Evolutionary conservation across 2,888 invertebrate species (phyloP).

Genomic region (Orthosia incerta): DNA sequence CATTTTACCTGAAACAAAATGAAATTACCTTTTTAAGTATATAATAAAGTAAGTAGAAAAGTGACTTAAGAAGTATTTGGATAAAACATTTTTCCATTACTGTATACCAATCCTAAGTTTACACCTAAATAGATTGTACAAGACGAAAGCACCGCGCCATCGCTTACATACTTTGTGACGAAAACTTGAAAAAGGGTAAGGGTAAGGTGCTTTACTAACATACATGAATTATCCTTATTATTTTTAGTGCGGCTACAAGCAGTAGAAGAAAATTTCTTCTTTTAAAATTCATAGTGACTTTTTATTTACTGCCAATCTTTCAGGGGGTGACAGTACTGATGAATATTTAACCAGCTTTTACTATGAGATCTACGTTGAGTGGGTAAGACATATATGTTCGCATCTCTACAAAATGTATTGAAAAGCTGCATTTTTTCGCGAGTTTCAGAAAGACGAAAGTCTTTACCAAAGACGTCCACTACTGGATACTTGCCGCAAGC

Average conservation of each 20-base stretch:
- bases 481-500: no score
- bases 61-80: not conserved
- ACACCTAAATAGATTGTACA: not conserved
- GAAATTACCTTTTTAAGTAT: conserved; percentile 49
- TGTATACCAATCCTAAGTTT: not conserved
- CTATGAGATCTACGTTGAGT: no score
- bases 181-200: not conserved
- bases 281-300: not conserved
- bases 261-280: not conserved
- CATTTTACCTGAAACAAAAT: conserved; percentile 57
- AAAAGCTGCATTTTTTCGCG: no score
- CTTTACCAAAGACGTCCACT: no score
- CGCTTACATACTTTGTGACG: no score
- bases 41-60: conserved; percentile 13
- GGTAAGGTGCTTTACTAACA: not conserved
- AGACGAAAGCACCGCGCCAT: no score
- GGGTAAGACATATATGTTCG: no score
- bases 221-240: not conserved
- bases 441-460: no score
- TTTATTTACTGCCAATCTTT: not conserved
- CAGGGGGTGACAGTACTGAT: not conserved
- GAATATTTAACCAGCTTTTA: no score
- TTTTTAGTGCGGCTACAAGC: not conserved
- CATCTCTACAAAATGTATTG: no score
- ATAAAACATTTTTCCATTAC: conserved; percentile 4